These are phyloP conservation scores for Maniola hyperantus DNA, from an alignment of 2,888 invertebrate species.

Conservation along the genomic window DNA sequence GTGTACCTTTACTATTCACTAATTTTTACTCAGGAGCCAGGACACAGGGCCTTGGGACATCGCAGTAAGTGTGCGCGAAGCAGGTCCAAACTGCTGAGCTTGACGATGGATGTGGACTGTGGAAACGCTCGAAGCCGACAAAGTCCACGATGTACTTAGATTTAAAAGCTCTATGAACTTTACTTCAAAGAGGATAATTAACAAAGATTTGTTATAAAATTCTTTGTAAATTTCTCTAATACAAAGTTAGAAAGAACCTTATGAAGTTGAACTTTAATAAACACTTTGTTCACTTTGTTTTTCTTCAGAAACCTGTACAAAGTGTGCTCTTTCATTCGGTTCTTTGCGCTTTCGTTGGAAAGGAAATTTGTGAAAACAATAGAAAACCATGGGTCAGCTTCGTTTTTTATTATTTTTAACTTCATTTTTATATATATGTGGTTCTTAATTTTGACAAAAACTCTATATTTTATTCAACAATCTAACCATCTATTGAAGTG, in stretches of 20 bases:
- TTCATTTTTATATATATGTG: too few relatives aligned
- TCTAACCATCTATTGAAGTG: too few relatives aligned
- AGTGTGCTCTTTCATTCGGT: not conserved
- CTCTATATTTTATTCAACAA: too few relatives aligned
- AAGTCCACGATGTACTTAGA: not conserved
- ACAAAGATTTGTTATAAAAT: conserved; percentile 2
- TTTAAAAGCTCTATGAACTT: conserved; percentile 1
- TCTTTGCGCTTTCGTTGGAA: not conserved
- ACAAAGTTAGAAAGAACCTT: conserved; percentile 4
- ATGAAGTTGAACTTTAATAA: not conserved
- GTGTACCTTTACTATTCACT: too few relatives aligned
- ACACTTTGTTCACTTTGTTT: not conserved
- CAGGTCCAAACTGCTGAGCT: too few relatives aligned
- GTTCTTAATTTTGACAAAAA: too few relatives aligned
- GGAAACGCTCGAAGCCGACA: too few relatives aligned
- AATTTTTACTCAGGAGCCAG: too few relatives aligned
- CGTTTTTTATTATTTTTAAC: not conserved
- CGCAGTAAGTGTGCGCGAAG: too few relatives aligned
- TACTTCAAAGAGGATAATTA: not conserved
- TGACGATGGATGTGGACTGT: too few relatives aligned
- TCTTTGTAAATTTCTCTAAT: not conserved
- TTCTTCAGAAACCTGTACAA: not conserved
- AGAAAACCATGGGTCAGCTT: too few relatives aligned
- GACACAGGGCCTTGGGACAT: too few relatives aligned
- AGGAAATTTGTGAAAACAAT: not conserved